Base-by-base conservation (phyloP, 2,888 invertebrate species). In the Lasioglossum calceatum region DNA sequence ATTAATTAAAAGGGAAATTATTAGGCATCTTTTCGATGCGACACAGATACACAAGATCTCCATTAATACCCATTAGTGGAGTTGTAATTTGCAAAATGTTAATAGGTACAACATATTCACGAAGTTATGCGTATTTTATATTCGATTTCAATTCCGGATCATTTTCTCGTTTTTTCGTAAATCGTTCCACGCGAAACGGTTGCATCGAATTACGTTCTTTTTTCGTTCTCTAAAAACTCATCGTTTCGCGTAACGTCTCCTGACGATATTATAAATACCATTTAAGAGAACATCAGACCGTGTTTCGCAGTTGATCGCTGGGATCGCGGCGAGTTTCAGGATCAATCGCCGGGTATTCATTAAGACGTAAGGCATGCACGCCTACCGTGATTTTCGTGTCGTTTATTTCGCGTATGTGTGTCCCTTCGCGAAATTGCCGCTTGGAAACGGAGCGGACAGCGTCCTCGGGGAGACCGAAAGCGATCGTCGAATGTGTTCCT, bases 341-440 rank as follows among this genome's bases (percentile, higher is more conserved):
- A 85, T 75, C 77, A 54, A 77, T 78, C 50, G 54, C 32, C 14
- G 70, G n/a, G 70, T n/a, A n/a, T 39, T 76, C 85, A 74, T 86
- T 80, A 86, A 80, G 75, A 80, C 64, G 82, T 80, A 82, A 82
- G 32, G 14, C 44, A 64, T 39, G 50, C 78, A 71, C 80, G 80
- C 73, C 82, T 44, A 44, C 77, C 76, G 14, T 73, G 81, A 82
- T 87, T 71, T 50, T 73, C 87, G 64, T 80, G 50, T 58, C 82
- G 77, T 81, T 78, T 70, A 75, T 87, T 50, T 72, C 64, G n/a
- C 80, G 61, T 42, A 50, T 3, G 36, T 54, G 74, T 5, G 36
- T 54, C 39, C 70, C 27, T 16, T 67, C 54, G 23, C 32, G 71
- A 87, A 84, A 88, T 88, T 88, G 72, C 72, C 16, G 61, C 50